These are phyloP conservation scores for Ianthella basta DNA, from an alignment of 37 sponge, comb jelly and placozoan species.

Conservation along the genomic window DNA sequence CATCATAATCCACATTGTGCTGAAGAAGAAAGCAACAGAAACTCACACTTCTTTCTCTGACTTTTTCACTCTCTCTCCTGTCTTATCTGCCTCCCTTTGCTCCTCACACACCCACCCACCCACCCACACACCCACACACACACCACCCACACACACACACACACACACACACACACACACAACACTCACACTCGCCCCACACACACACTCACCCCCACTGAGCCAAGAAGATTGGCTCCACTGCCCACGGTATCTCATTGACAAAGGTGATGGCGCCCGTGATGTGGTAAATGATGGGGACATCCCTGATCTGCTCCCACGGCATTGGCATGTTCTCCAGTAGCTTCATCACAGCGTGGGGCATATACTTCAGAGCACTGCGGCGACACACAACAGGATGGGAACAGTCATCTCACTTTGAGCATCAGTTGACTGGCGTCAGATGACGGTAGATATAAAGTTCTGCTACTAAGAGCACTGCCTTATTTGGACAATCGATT, in stretches of 20 bases:
- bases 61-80: no score
- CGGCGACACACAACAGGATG: background rate
- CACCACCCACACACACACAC: no score
- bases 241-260: constrained; percentile 99
- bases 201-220: constrained; percentile 95
- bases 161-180: background rate
- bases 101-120: background rate
- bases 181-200: constrained; percentile 18
- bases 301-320: constrained; percentile 99
- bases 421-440: no score
- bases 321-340: constrained; percentile 99
- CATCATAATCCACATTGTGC: constrained; percentile 99
- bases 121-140: constrained; percentile 27
- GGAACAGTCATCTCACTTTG: no score
- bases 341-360: constrained; percentile 98
- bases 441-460: no score
- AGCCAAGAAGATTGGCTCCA: constrained; percentile 96
- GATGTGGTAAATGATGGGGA: constrained; percentile 96
- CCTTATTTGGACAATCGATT: no score
- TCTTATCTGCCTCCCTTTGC: no score
- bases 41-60: background rate
- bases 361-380: constrained; percentile 99
- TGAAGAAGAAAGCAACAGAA: constrained; percentile 15
- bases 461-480: no score
- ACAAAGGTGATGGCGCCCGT: constrained; percentile 99